A percentile compares a stretch with the other conserved stretches of the same genome.
phyloP scores from a whole-genome alignment of 2,113 vertebrate species.

The Tringa solitaria region DNA sequence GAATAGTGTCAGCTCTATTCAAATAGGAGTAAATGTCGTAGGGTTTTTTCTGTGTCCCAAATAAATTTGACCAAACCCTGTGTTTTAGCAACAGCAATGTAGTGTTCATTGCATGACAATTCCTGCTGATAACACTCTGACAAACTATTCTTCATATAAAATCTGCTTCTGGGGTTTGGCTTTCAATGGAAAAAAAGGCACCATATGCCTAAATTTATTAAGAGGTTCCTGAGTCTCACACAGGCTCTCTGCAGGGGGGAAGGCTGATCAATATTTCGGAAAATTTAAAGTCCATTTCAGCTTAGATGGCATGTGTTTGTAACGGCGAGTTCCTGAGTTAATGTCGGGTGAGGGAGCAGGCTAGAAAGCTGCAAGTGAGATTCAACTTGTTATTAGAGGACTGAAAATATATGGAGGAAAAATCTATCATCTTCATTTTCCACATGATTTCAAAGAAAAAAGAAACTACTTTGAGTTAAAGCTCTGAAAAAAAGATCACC shows the following conservation, averaged over 20 bases:
- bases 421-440: constrained; percentile 47
- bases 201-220: background rate
- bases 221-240: background rate
- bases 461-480: constrained; percentile 29
- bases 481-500: constrained; percentile 39
- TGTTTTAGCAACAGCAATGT: background rate
- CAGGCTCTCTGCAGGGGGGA: background rate
- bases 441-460: constrained; percentile 43
- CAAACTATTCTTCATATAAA: background rate
- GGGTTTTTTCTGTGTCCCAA: background rate
- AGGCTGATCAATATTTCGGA: background rate
- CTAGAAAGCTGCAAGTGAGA: constrained; percentile 3
- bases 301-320: background rate
- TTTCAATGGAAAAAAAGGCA: background rate
- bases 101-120: background rate
- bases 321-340: background rate
- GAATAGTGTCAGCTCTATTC: background rate
- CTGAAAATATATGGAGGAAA: constrained; percentile 40
- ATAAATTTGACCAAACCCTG: background rate
- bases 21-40: background rate
- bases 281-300: background rate
- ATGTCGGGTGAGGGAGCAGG: background rate
- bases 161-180: background rate
- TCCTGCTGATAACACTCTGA: background rate
- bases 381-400: constrained; percentile 12